Evolutionary conservation across 2,113 vertebrate species (phyloP), one percentile per base, ranked within the genome.

Genomic region (Charadrius vociferus): DNA sequence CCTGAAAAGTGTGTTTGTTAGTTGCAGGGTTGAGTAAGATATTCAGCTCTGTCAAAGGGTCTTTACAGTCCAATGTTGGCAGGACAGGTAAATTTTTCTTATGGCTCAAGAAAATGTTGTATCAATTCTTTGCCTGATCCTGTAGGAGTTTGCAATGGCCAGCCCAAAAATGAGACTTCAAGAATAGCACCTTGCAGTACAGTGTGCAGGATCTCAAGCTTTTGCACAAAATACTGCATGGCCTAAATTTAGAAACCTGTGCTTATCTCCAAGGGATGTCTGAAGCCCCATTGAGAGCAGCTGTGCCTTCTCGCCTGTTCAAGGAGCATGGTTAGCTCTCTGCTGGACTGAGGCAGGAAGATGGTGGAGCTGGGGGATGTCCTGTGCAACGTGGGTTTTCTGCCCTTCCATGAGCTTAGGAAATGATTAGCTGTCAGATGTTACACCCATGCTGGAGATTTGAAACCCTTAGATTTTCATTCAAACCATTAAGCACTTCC

Each of bases 221-320:
- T 66, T 70, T 50, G 39, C 63, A 75, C 41, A 36, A 52, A 63
- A 66, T 43, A 26, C 29, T 24, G 4, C 14, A 7, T 37, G 18
- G 16, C 77, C n/a, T 63, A 23, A 50, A 59, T 81, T 74, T 74
- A n/a, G 50, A 77, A 78, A 27, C 18, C 16, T 0, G 0, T 59
- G 29, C 41, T 67, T 45, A 27, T 41, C 45, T 73, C 45, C 39
- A 24, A 10, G 67, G 47, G 30, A 13, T 47, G 32, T n/a, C 50
- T 73, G 27, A 11, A 86, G 55, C 32, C 37, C 20, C 9, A 0
- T 0, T 43, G 37, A 36, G 32, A 52, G 65, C 12, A 45, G 34
- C 17, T 0, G 0, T 53, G 49, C 10, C 32, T 47, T n/a, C 43
- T 62, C 3, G 6, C n/a, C 55, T 4, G 0, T 37, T 15, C n/a